phyloP scores from a whole-genome alignment of 1,140 invertebrate genomes.

The Caenorhabditis tropicalis region DNA sequence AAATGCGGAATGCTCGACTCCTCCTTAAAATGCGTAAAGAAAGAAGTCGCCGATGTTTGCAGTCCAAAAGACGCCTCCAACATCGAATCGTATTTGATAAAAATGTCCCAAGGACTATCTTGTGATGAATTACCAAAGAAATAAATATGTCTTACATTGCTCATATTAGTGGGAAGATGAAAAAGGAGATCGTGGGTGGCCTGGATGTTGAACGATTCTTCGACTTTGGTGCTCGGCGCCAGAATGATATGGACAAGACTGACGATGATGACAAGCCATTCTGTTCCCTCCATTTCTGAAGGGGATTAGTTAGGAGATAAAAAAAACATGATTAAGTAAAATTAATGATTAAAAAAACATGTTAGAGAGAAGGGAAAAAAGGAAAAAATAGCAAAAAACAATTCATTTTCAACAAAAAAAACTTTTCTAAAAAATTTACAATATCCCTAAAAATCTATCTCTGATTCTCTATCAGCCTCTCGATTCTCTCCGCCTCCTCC shows the following conservation, averaged over 20 bases:
- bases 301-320: neutral
- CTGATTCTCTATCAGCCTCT: neutral
- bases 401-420: neutral
- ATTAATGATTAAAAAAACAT: neutral
- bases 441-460: neutral
- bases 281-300: neutral
- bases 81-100: neutral
- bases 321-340: neutral
- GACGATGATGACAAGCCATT: slow-evolving; percentile 8
- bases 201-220: slow-evolving; percentile 98
- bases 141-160: neutral
- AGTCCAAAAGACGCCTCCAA: neutral
- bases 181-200: slow-evolving; percentile 96
- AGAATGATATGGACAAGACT: neutral
- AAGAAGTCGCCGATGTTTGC: neutral
- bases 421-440: neutral
- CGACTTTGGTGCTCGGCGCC: slow-evolving; percentile 75
- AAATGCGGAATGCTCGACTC: neutral
- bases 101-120: slow-evolving; percentile 3
- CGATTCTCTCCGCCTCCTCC: neutral
- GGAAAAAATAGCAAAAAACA: neutral
- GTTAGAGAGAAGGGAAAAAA: neutral
- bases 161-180: slow-evolving; percentile 54
- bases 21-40: neutral
- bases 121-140: slow-evolving; percentile 5